phyloP scores from a whole-genome alignment of 2,888 invertebrate species.

The Cordylochernes scorpioides region DNA sequence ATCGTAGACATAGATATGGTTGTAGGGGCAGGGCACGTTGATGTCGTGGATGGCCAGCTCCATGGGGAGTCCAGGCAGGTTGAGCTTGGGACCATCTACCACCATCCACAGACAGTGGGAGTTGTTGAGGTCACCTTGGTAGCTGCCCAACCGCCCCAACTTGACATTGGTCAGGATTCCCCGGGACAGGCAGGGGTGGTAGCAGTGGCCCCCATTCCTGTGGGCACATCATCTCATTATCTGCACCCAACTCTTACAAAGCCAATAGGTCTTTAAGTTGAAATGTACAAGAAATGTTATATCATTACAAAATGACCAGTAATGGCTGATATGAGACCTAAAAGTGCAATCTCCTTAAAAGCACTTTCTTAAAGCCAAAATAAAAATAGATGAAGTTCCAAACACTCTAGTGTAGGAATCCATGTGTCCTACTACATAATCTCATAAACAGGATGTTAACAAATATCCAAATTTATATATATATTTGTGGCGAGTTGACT shows the following conservation, averaged over 20 bases:
- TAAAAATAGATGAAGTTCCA: no score
- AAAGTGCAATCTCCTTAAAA: no score
- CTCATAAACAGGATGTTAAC: no score
- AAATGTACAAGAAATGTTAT: neutral
- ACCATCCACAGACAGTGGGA: slow-evolving; percentile 72
- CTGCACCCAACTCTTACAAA: neutral
- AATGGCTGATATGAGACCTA: no score
- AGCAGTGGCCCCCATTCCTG: slow-evolving; percentile 54
- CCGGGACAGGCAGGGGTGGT: slow-evolving; percentile 39
- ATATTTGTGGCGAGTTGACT: no score
- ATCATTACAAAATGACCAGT: no score
- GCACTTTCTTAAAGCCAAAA: neutral
- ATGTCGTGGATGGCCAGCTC: slow-evolving; percentile 34
- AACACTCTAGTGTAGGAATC: no score
- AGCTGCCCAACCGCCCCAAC: slow-evolving; percentile 52
- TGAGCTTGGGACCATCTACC: slow-evolving; percentile 25
- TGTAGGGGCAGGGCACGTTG: slow-evolving; percentile 56
- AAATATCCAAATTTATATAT: no score
- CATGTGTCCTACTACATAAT: no score
- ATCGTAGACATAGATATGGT: slow-evolving; percentile 71
- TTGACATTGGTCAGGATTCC: slow-evolving; percentile 39
- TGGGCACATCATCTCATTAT: neutral
- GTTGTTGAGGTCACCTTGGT: slow-evolving; percentile 8
- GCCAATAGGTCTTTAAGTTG: neutral
- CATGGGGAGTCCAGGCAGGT: slow-evolving; percentile 8